Conservation (phyloP, 2,888 invertebrate species). For the Diaperis boleti region DNA sequence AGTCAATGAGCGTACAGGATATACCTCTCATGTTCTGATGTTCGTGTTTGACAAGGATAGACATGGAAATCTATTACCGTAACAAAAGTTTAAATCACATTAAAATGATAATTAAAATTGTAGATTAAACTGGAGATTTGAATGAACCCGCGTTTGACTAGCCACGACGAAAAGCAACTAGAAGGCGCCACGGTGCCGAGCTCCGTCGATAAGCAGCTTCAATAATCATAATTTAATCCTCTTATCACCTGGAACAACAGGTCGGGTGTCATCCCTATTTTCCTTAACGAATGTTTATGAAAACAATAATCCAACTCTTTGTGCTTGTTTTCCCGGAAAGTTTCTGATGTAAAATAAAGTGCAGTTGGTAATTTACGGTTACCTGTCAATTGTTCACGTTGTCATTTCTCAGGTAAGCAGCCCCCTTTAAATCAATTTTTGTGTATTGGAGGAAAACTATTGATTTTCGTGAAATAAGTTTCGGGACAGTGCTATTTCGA, state of each 20-base stretch:
- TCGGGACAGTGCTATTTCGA: slow-evolving; percentile 6
- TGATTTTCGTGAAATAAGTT: slow-evolving; percentile 27
- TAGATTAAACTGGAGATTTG: too few relatives aligned
- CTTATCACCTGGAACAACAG: slow-evolving; percentile 31
- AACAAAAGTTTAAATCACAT: too few relatives aligned
- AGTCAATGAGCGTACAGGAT: too few relatives aligned
- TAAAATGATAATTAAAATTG: too few relatives aligned
- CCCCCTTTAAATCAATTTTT: slow-evolving; percentile 23
- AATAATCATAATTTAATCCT: background rate
- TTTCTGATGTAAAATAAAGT: slow-evolving; percentile 30
- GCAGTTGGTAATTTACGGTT: slow-evolving; percentile 2
- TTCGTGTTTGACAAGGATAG: too few relatives aligned
- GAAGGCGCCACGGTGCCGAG: background rate
- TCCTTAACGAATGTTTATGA: slow-evolving; percentile 18
- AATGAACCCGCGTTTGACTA: background rate
- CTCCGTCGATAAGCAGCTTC: background rate
- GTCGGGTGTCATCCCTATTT: slow-evolving; percentile 30
- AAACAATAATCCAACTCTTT: slow-evolving; percentile 4
- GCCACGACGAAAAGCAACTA: background rate
- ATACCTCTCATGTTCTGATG: too few relatives aligned
- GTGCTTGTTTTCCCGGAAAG: slow-evolving; percentile 8
- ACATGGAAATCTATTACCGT: too few relatives aligned
- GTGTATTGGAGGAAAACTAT: slow-evolving; percentile 31
- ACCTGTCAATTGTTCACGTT: slow-evolving; percentile 35
- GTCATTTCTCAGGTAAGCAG: slow-evolving; percentile 28